A percentile compares a stretch with the other conserved stretches of the same genome.
phyloP scores from a whole-genome alignment of 2,113 vertebrate species.

The Oryzias curvinotus region DNA sequence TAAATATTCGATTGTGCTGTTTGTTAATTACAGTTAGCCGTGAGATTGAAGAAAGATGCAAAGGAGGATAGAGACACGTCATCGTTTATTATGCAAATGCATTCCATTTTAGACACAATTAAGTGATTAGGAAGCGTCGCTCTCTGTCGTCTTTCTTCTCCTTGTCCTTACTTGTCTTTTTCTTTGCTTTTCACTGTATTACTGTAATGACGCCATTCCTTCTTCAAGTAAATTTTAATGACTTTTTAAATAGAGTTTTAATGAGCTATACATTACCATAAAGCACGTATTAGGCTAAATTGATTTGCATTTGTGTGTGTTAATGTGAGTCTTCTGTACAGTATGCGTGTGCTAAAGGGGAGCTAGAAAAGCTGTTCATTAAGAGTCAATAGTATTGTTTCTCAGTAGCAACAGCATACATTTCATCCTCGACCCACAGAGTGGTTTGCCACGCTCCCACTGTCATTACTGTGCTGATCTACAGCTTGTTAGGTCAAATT shows the following conservation, averaged over 20 bases:
- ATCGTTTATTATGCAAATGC: conserved; percentile 88
- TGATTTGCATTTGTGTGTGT: conserved; percentile 76
- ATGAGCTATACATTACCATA: conserved; percentile 93
- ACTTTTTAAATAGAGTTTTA: conserved; percentile 96
- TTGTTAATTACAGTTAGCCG: conserved; percentile 81
- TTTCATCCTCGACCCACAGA: conserved; percentile 61
- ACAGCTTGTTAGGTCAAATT: conserved; percentile 72
- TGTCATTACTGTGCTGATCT: conserved; percentile 69
- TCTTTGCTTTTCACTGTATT: conserved; percentile 87
- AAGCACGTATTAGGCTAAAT: conserved; percentile 88
- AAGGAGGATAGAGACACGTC: conserved; percentile 72
- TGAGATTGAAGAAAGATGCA: conserved; percentile 51
- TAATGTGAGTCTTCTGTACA: background rate
- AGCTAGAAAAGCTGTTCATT: conserved; percentile 83
- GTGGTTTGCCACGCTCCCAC: conserved; percentile 60
- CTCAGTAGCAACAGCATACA: conserved; percentile 70
- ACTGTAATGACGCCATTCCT: conserved; percentile 93
- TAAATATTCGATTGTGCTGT: conserved; percentile 80
- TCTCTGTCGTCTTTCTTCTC: conserved; percentile 61
- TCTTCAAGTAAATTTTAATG: conserved; percentile 92
- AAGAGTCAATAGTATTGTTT: conserved; percentile 90
- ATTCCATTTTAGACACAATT: conserved; percentile 88
- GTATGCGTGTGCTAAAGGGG: conserved; percentile 41
- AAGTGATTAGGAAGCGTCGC: conserved; percentile 88
- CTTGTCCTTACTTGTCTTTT: conserved; percentile 62